Evolutionary conservation across 2,888 invertebrate species (phyloP).

Genomic region (Platerodrilus igneus): DNA sequence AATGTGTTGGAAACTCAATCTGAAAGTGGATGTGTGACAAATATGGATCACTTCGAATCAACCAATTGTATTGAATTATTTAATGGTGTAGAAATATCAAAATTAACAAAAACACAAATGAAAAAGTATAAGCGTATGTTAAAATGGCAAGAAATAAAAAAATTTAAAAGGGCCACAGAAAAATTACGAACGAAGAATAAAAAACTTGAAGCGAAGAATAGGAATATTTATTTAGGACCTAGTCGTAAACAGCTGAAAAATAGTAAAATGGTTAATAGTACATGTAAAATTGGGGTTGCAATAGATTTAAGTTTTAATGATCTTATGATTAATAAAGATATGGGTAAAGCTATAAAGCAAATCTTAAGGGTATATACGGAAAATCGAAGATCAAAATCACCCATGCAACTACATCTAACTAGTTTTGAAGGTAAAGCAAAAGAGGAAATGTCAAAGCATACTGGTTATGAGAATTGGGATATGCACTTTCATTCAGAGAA

Average conservation of each 20-base stretch:
- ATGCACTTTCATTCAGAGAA: slow-evolving; percentile 65
- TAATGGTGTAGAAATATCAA: slow-evolving; percentile 45
- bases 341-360: slow-evolving; percentile 86
- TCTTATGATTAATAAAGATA: slow-evolving; percentile 78
- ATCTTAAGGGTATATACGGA: slow-evolving; percentile 85
- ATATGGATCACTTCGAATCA: too few species aligned
- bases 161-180: slow-evolving; percentile 67
- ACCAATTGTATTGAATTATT: too few species aligned
- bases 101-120: slow-evolving; percentile 44
- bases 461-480: slow-evolving; percentile 91
- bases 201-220: slow-evolving; percentile 62
- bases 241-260: slow-evolving; percentile 75
- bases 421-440: slow-evolving; percentile 73
- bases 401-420: slow-evolving; percentile 78
- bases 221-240: slow-evolving; percentile 70
- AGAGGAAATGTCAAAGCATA: slow-evolving; percentile 70
- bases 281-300: slow-evolving; percentile 66
- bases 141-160: slow-evolving; percentile 68
- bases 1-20: too few species aligned
- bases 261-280: slow-evolving; percentile 63
- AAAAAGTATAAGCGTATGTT: slow-evolving; percentile 57
- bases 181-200: slow-evolving; percentile 60
- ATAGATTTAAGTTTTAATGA: slow-evolving; percentile 90
- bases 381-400: slow-evolving; percentile 75
- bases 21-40: too few species aligned